Evolutionary conservation across 2,797 vertebrate species (phyloP), one percentile per base, ranked within the genome.

Genomic region (Poecilia gillii): DNA sequence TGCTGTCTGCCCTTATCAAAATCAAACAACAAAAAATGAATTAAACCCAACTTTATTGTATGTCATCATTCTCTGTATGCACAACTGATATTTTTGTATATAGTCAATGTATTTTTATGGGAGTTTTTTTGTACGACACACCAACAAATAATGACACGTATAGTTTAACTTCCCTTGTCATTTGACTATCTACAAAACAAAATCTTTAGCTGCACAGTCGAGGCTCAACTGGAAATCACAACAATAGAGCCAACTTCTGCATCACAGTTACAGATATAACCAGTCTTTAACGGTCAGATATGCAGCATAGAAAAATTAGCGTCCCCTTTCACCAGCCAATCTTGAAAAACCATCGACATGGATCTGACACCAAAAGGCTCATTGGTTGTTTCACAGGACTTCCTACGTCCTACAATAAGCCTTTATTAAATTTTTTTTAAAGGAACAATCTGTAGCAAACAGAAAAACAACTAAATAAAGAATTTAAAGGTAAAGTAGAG

Each of bases 1-100:
- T 79, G 72, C 85, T 73, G 90, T 88, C 94, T 92, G 74, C 46
- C 36, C 73, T 82, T 80, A 92, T 94, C 85, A 91, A 72, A 80
- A 80, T 94, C 92, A 94, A 83, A 66, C 62, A 8, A 18, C 28
- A 62, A 66, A 33, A 86, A 87, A 79, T 83, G 80, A 90, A 95
- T 87, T 85, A 92, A 93, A 92, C 76, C 73, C 47, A 82, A 73
- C 83, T 90, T 81, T 86, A 83, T 83, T 85, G 73, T 84, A 79
- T 57, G 90, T 92, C 84, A 90, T 66, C 33, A 18, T 33, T 8
- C 36, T 72, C 7, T 71, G 79, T 72, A 78, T 18, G 36, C 0
- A 6, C 3, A 3, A 1, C 6, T 68, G n/a, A 85, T 11, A 66
- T 49, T 73, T 25, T 62, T 23, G 73, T 59, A 79, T 6, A 43